phyloP scores from a whole-genome alignment of 2,888 invertebrate species.

The Bedellia somnulentella region DNA sequence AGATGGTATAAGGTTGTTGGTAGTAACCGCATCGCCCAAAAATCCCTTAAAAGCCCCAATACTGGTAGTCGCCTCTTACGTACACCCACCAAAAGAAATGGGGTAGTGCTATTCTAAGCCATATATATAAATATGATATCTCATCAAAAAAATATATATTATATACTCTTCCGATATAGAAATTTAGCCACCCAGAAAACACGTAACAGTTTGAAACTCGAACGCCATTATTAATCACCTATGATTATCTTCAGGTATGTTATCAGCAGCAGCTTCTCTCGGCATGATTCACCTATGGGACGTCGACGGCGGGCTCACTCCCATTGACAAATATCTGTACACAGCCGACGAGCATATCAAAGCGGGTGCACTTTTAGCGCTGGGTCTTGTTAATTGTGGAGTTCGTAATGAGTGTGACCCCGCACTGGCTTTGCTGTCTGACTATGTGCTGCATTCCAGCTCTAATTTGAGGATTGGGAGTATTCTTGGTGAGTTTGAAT shows the following conservation, averaged over 20 bases:
- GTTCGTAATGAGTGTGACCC: conserved; percentile 98
- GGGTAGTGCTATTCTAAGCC: too few species aligned
- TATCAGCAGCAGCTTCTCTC: conserved; percentile 95
- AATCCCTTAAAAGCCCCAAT: too few species aligned
- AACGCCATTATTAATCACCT: too few species aligned
- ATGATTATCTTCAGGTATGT: conserved; percentile 81
- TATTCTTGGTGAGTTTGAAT: conserved; percentile 57
- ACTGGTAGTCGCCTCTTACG: too few species aligned
- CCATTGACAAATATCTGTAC: conserved; percentile 97
- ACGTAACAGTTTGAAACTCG: too few species aligned
- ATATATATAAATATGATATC: too few species aligned
- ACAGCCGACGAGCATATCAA: conserved; percentile 95
- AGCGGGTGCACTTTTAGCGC: conserved; percentile 93
- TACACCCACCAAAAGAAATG: too few species aligned
- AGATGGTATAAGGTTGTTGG: too few species aligned
- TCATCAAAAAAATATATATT: too few species aligned
- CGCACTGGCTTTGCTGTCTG: conserved; percentile 90
- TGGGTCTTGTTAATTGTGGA: conserved; percentile 97
- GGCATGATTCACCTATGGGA: conserved; percentile 98
- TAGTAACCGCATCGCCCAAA: too few species aligned
- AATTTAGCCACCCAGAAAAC: too few species aligned
- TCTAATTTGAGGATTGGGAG: conserved; percentile 85
- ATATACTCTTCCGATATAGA: too few species aligned
- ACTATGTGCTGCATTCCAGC: conserved; percentile 87
- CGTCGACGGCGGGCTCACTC: conserved; percentile 95